A percentile compares a stretch with the other conserved stretches of the same genome.
Conservation (phyloP, 2,797 vertebrate species). For the Phaenicophaeus curvirostris region DNA sequence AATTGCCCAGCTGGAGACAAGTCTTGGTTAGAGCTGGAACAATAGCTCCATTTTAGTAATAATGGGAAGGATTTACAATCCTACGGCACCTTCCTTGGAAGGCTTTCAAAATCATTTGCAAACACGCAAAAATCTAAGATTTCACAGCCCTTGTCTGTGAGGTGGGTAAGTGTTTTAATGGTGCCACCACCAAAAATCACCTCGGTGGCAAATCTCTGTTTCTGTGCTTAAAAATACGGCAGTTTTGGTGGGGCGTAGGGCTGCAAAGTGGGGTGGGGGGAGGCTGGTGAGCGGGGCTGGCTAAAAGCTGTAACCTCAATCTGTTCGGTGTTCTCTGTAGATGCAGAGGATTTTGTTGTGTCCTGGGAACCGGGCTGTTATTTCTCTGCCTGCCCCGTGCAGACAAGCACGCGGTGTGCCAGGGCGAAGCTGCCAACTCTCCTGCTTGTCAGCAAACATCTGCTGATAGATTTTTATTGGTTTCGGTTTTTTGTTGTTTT, state of each 20-base stretch:
- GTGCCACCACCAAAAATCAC: slow-evolving; percentile 4
- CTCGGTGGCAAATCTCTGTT: neutral
- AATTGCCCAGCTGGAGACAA: slow-evolving; percentile 58
- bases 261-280: neutral
- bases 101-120: slow-evolving; percentile 53
- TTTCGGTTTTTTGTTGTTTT: too few species aligned
- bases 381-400: neutral
- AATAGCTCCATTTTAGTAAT: slow-evolving; percentile 60
- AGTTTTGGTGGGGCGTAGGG: neutral
- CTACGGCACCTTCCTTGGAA: slow-evolving; percentile 58
- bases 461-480: neutral
- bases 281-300: neutral
- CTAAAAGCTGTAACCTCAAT: neutral
- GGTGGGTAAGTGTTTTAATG: slow-evolving; percentile 50
- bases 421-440: neutral
- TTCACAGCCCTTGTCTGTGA: slow-evolving; percentile 34
- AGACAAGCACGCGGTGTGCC: neutral
- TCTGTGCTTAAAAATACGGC: neutral
- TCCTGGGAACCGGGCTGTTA: neutral
- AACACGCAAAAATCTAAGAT: slow-evolving; percentile 45
- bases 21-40: slow-evolving; percentile 48
- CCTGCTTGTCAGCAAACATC: neutral
- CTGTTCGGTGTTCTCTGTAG: neutral
- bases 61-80: slow-evolving; percentile 45
- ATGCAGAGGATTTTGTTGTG: neutral